Evolutionary conservation across 2,113 vertebrate genomes (phyloP).

Genomic region (Micromys minutus): DNA sequence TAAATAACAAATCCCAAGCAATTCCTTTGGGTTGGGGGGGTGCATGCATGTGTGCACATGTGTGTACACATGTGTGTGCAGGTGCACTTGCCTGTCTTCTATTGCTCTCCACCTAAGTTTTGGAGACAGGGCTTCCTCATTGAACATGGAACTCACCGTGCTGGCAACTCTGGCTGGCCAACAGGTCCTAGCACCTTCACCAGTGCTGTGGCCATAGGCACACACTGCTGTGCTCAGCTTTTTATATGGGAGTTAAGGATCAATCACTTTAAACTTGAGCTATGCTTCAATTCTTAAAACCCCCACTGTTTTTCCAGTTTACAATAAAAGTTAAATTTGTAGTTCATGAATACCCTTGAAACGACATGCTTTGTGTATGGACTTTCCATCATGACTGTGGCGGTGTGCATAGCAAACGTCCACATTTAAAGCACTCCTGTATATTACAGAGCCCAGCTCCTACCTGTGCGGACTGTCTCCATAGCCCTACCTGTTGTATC

Average conservation of each 20-base stretch:
- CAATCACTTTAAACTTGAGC: background rate
- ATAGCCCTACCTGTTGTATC: background rate
- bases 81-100: background rate
- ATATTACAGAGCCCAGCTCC: background rate
- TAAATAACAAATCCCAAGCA: background rate
- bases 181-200: background rate
- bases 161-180: background rate
- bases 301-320: background rate
- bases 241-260: background rate
- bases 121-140: background rate
- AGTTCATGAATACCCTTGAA: background rate
- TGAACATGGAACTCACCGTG: background rate
- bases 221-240: background rate
- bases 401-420: background rate
- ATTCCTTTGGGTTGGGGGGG: background rate
- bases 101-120: no score
- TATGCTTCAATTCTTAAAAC: background rate
- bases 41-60: background rate
- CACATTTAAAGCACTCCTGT: background rate
- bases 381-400: background rate
- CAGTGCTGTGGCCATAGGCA: background rate
- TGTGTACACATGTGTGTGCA: no score
- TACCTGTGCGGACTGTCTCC: background rate
- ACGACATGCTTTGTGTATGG: fast-evolving
- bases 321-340: background rate